phyloP scores from a whole-genome alignment of 2,888 invertebrate species.

The Morinoia aosen region DNA sequence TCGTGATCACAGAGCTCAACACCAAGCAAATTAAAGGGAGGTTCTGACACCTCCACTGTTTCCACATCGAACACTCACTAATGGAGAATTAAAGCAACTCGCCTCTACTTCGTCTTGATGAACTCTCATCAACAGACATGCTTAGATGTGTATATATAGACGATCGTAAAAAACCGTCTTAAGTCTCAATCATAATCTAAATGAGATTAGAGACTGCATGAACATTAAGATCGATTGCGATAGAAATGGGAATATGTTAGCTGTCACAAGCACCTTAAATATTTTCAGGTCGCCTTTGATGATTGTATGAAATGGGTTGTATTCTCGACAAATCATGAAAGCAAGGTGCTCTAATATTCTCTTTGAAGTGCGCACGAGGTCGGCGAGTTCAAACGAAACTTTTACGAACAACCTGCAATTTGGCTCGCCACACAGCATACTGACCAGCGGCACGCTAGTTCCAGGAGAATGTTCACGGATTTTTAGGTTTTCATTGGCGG shows the following conservation, averaged over 20 bases:
- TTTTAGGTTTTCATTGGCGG: not conserved
- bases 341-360: conserved; percentile 12
- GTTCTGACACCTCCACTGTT: not conserved
- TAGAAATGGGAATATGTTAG: not conserved
- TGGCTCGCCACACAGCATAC: not conserved
- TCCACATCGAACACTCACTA: conserved; percentile 5
- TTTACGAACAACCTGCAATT: not conserved
- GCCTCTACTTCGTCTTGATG: not conserved
- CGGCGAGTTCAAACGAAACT: conserved; percentile 23
- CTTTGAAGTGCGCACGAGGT: conserved; percentile 19
- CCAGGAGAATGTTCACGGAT: not conserved
- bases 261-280: conserved; percentile 4
- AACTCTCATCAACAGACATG: not conserved
- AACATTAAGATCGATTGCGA: not conserved
- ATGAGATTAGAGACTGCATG: conserved; percentile 5
- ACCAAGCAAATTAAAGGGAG: not conserved
- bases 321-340: conserved; percentile 4
- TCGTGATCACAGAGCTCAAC: conserved; percentile 4
- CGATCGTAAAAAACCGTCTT: not conserved
- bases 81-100: conserved; percentile 7
- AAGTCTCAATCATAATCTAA: not conserved
- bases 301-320: not conserved
- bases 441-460: not conserved
- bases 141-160: not conserved
- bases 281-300: conserved; percentile 12